Evolutionary conservation across 1,140 invertebrate species (phyloP).

Genomic region (Brachionus rotundiformis): DNA sequence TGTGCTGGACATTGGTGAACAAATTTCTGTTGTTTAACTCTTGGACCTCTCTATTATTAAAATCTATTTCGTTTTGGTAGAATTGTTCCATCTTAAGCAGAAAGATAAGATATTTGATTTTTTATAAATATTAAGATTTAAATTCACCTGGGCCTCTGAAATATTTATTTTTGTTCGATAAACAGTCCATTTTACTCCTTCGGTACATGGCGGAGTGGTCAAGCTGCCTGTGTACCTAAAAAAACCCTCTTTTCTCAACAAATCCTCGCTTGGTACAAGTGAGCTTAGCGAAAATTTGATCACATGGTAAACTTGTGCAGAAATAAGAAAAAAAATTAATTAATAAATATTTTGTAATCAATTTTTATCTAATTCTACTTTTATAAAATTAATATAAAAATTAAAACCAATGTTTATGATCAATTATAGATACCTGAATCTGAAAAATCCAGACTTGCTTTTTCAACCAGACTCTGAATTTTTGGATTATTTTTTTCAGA

Average conservation of each 20-base stretch:
- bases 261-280: neutral
- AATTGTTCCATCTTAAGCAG: slow-evolving; percentile 14
- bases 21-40: neutral
- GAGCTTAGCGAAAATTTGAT: neutral
- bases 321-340: too few species aligned
- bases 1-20: neutral
- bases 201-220: slow-evolving; percentile 83
- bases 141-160: slow-evolving; percentile 40
- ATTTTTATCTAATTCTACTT: too few species aligned
- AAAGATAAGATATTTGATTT: neutral
- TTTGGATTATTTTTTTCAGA: neutral
- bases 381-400: too few species aligned
- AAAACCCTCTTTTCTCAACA: slow-evolving; percentile 53
- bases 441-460: neutral
- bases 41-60: slow-evolving; percentile 28
- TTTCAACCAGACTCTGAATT: neutral
- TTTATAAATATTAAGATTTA: neutral
- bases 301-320: neutral
- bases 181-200: slow-evolving; percentile 84
- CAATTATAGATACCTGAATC: neutral
- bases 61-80: neutral
- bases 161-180: slow-evolving; percentile 69
- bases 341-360: too few species aligned
- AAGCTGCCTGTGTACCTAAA: slow-evolving; percentile 80
- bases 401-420: too few species aligned